Evolutionary conservation across 1,140 invertebrate genomes (phyloP), one percentile per base, ranked within the genome.

Genomic region (Meteorus sp.): DNA sequence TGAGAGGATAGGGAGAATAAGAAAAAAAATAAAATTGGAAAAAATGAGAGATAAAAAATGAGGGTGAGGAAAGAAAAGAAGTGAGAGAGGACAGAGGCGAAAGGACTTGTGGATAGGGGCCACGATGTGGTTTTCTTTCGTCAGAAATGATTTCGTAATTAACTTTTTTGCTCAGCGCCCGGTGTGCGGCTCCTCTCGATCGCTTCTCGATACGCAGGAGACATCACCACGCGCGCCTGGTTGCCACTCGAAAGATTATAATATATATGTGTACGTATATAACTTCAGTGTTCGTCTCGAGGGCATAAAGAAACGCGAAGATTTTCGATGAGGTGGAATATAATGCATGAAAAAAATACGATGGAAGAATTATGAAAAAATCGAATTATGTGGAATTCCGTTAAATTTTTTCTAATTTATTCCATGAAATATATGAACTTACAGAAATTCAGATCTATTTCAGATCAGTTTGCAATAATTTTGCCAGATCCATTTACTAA

Each of bases 61-160:
- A 23, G n/a, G n/a, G n/a, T n/a, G n/a, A n/a, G n/a, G n/a, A n/a
- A n/a, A n/a, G n/a, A n/a, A 19, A 37, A 31, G 20, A 41, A 19
- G 17, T 22, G 19, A 39, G 48, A 47, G 52, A 57, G 45, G 52
- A 47, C 7, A 17, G 57, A 55, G 41, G 45, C 35, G 20, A 43
- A 15, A 31, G 35, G 8, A 27, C 9, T 17, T 13, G 19, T 53
- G 27, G 35, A 61, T 61, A 50, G 27, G 17, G 25, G 27, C 23
- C 51, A 43, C 56, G 33, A 54, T 66, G 71, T 65, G 69, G 71
- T 71, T 73, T 68, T 66, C 69, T 65, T 62, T 44, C 55, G 48
- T 65, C 57, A 43, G 57, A 59, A n/a, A 70, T 68, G 63, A 74
- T 72, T 71, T 66, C 53, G 69, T 74, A 74, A 75, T 73, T 76